Evolutionary conservation across 2,797 vertebrate genomes (phyloP), one percentile per base, ranked within the genome.

Genomic region (Synaphobranchus kaupii): DNA sequence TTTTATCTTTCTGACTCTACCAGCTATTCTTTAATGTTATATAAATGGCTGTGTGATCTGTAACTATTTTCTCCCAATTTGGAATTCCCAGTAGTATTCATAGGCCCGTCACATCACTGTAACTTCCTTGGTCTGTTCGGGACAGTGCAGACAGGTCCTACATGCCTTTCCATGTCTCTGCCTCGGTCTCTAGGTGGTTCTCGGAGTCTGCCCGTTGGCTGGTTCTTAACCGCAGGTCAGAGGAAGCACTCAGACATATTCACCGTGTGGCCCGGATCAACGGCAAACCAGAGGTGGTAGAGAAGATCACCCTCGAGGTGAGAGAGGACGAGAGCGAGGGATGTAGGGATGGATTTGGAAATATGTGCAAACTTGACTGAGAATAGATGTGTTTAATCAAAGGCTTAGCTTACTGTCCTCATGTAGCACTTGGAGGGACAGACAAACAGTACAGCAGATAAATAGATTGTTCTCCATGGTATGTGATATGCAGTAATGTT

Each of bases 201-300:
- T 86, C 92, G 0, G 96, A 96, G 90, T 96, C 96, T 0, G 95
- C 96, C 1, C 94, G 96, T 1, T 96, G 96, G 96, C 83, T 96
- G 88, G 91, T 96, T 63, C 87, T 96, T 71, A 95, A 93, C 7
- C 92, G 85, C 1, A 90, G 88, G 4, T 91, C 93, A 1, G 92
- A 92, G 0, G 90, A 96, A 0, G 96, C 95, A 0, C 90, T 96
- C n/a, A 93, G 92, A 82, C 89, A 47, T 47, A 93, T 96, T 48
- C 94, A 95, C 22, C 83, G 93, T 28, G 96, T 96, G 0, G 96
- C 95, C 48, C 90, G 89, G 12, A 92, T 95, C 52, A 96, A 96
- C 0, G 91, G 95, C 0, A 95, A 93, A 89, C 87, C 92, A 0
- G 93, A 96, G 66, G 84, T 87, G 86, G 56, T 66, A 0, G 86